Evolutionary conservation across 2,113 vertebrate species (phyloP).

Genomic region (Pluvianellus socialis): DNA sequence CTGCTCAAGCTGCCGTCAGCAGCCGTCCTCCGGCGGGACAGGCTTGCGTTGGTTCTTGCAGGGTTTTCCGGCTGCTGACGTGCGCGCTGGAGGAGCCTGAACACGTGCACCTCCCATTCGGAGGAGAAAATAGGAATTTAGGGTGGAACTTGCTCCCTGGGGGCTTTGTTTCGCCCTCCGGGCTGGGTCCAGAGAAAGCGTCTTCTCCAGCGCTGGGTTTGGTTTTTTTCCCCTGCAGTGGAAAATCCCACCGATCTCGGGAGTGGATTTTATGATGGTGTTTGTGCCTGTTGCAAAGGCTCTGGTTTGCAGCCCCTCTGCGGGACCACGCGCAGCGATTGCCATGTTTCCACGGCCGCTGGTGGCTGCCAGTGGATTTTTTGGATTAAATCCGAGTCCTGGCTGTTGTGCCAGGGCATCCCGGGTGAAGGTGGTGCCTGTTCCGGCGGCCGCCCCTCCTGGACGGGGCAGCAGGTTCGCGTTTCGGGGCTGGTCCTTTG

Average conservation of each 20-base stretch:
- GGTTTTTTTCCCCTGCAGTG: rapidly evolving
- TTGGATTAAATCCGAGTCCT: rapidly evolving
- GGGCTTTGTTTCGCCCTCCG: background rate
- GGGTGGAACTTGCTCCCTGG: background rate
- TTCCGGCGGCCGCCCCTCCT: rapidly evolving
- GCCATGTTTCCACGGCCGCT: rapidly evolving
- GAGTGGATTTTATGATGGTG: rapidly evolving
- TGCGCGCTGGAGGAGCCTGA: background rate
- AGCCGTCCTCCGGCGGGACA: rapidly evolving
- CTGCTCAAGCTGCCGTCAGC: background rate
- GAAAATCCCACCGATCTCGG: background rate
- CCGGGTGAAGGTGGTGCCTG: background rate
- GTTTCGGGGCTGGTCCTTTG: rapidly evolving
- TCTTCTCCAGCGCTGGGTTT: background rate
- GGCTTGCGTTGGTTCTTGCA: background rate
- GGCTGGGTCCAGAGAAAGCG: background rate
- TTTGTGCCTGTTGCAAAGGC: no score
- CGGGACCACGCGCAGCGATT: rapidly evolving
- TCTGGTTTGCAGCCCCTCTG: background rate
- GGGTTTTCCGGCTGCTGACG: background rate
- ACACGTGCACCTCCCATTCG: background rate
- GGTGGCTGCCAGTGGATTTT: background rate
- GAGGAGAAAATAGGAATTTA: background rate
- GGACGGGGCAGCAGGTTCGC: rapidly evolving
- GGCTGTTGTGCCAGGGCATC: rapidly evolving